phyloP scores from a whole-genome alignment of 2,888 invertebrate genomes.

The Syritta pipiens region DNA sequence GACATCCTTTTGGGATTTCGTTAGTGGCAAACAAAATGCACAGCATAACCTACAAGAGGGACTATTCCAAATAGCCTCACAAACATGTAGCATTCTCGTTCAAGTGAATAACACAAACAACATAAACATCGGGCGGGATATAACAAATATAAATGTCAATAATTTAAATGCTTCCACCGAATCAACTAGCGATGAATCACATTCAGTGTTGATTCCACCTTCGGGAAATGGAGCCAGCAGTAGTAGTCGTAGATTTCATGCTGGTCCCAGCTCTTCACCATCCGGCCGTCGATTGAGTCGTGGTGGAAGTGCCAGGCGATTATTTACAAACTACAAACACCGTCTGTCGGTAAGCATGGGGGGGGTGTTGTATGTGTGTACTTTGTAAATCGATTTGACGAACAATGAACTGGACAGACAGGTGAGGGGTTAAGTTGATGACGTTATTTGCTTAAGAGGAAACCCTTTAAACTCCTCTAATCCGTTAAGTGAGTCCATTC shows the following conservation, averaged over 20 bases:
- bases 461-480: too few relatives aligned
- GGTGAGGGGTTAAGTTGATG: neutral
- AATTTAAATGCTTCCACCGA: conserved; percentile 72
- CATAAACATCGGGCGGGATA: conserved; percentile 84
- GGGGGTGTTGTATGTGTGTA: conserved; percentile 5
- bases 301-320: conserved; percentile 74
- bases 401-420: conserved; percentile 26
- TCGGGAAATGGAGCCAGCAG: conserved; percentile 53
- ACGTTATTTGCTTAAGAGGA: neutral
- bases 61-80: conserved; percentile 88
- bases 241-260: conserved; percentile 12
- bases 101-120: conserved; percentile 89
- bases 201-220: conserved; percentile 82
- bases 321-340: conserved; percentile 82
- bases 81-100: conserved; percentile 88
- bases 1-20: conserved; percentile 84
- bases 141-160: conserved; percentile 83
- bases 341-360: conserved; percentile 82
- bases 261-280: conserved; percentile 32
- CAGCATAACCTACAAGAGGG: conserved; percentile 87
- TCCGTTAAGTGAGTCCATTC: too few relatives aligned
- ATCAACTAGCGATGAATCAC: conserved; percentile 75
- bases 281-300: conserved; percentile 49
- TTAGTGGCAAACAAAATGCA: conserved; percentile 76
- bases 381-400: conserved; percentile 26